These are phyloP conservation scores for Hipposideros larvatus DNA, from an alignment of 2,797 vertebrate genomes.

Conservation along the genomic window DNA sequence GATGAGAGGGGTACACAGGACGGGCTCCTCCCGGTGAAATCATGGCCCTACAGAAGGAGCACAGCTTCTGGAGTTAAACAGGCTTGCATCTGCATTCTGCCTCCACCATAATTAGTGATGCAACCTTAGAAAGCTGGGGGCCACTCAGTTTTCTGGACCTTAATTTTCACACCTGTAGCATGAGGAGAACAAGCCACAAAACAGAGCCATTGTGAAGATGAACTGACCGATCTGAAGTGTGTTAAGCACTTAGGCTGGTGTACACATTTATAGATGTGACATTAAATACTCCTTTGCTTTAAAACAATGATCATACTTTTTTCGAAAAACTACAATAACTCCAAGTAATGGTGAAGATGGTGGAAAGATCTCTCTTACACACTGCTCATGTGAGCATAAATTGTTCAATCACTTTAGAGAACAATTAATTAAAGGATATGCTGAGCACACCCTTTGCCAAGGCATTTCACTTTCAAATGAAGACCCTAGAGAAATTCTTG, in stretches of 20 bases:
- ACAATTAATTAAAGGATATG: not conserved
- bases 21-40: fast-evolving
- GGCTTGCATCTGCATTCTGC: not conserved
- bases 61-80: not conserved
- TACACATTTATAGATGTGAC: not conserved
- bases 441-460: not conserved
- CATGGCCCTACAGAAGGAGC: fast-evolving
- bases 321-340: not conserved
- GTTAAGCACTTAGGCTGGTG: not conserved
- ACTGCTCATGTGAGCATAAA: no score
- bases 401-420: not conserved
- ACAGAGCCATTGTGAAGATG: not conserved
- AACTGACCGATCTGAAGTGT: fast-evolving
- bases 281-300: not conserved
- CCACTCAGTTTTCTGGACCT: not conserved
- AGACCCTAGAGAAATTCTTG: not conserved
- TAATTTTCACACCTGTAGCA: not conserved
- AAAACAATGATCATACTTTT: not conserved
- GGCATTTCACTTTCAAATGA: not conserved
- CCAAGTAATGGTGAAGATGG: no score
- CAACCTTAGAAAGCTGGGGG: not conserved
- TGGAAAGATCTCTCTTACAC: not conserved
- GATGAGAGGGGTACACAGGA: fast-evolving
- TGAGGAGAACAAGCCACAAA: not conserved
- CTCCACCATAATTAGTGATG: not conserved